A percentile compares a stretch with the other conserved stretches of the same genome.
Evolutionary conservation across 92 coral and sea anemone genomes (phyloP).

Genomic region (Umimayanthus chanpuru): DNA sequence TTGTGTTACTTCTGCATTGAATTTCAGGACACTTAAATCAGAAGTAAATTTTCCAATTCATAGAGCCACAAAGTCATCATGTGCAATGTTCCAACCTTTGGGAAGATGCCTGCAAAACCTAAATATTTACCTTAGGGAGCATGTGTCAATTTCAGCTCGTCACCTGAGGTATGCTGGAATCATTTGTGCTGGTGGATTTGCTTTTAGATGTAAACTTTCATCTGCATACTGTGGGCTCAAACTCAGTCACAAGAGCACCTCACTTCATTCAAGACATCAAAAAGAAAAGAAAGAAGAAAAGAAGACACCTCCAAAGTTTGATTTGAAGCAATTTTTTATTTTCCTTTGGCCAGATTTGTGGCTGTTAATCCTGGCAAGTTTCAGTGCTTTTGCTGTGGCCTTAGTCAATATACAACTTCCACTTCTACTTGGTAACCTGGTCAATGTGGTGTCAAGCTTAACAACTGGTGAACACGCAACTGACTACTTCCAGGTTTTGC

Average conservation of each 20-base stretch:
- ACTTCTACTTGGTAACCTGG: constrained; percentile 86
- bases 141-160: neutral
- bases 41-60: neutral
- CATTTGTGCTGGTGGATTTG: constrained; percentile 54
- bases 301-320: constrained; percentile 64
- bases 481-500: constrained; percentile 76
- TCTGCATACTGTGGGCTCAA: constrained; percentile 89
- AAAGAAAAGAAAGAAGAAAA: constrained; percentile 37
- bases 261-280: constrained; percentile 39
- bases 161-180: constrained; percentile 53
- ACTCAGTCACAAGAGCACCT: constrained; percentile 79
- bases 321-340: constrained; percentile 78
- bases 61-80: neutral
- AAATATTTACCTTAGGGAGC: constrained; percentile 4
- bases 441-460: constrained; percentile 90
- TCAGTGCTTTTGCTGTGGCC: constrained; percentile 98
- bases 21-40: neutral
- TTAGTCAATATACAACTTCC: constrained; percentile 87
- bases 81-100: neutral
- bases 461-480: constrained; percentile 70
- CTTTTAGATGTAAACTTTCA: constrained; percentile 53
- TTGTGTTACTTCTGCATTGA: neutral
- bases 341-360: constrained; percentile 91
- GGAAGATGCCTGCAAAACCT: constrained; percentile 11
- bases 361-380: constrained; percentile 82